A percentile compares a stretch with the other conserved stretches of the same genome.
Evolutionary conservation across 2,888 invertebrate species (phyloP).

Genomic region (Pecten maximus): DNA sequence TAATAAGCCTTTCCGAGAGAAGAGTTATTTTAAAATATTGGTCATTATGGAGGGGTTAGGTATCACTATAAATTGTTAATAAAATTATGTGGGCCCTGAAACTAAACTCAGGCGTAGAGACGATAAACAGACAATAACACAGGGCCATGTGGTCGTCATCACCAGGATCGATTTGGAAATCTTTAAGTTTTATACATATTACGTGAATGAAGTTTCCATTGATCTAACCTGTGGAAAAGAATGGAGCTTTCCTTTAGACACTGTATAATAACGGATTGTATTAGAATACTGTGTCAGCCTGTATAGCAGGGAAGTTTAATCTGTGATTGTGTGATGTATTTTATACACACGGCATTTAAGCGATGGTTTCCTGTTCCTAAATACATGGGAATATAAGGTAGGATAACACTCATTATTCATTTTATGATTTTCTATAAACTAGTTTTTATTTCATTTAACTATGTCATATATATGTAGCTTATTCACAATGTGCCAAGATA

Average conservation of each 20-base stretch:
- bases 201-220: neutral
- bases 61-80: neutral
- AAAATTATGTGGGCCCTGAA: neutral
- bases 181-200: neutral
- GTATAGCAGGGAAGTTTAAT: neutral
- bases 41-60: neutral
- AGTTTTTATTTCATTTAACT: no score
- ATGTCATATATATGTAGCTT: no score
- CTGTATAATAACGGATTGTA: neutral
- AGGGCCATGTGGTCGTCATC: neutral
- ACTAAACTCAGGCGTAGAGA: neutral
- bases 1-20: neutral
- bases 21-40: neutral
- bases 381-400: neutral
- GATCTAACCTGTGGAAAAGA: neutral
- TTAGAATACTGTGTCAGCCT: neutral
- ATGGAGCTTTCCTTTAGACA: neutral
- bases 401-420: neutral
- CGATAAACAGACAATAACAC: conserved; percentile 5
- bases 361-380: neutral
- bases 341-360: neutral
- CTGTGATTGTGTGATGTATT: neutral
- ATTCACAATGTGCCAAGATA: no score
- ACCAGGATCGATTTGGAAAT: neutral
- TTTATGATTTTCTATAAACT: no score